Base-by-base conservation (phyloP, 2,797 vertebrate species). In the Lophius americanus region DNA sequence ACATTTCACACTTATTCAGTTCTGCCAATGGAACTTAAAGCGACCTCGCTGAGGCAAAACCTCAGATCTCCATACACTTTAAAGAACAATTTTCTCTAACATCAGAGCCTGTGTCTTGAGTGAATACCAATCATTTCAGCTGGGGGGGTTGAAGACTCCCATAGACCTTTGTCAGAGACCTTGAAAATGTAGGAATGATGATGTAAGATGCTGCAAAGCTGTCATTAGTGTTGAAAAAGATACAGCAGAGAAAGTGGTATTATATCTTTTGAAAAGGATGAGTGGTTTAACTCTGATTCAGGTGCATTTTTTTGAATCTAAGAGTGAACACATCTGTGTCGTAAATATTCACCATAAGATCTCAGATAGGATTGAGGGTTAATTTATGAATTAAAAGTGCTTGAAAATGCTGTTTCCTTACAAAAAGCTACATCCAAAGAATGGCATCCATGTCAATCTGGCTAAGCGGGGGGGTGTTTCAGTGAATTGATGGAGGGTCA, bases 191-290 rank as follows among this genome's bases (percentile, higher is more conserved):
- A 52, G 35, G 54, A 32, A 56, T 23, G 23, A 85, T 88, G 85
- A 88, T 86, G 85, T 65, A 88, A 88, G 67, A 72, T 2, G 9
- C 46, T 84, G 86, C 32, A 88, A 86, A 54, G 14, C 58, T 55
- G 56, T 68, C 73, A 23, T 67, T 64, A 60, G 23, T 42, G 3
- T 51, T 59, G 49, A 61, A 52, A 73, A 83, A 78, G 64, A 78
- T 81, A 35, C 23, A 60, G 65, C 68, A 63, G 67, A 73, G 71
- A 56, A 60, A 35, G 37, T 12, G 3, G 10, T 64, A 35, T 9
- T 53, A 69, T 47, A 35, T 60, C 52, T 68, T n/a, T 4, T 13
- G 46, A 38, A 53, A 44, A 12, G 10, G 2, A 39, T 50, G 4
- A 48, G 14, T 33, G 47, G 12, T 46, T 7, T 7, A 46, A 57